Evolutionary conservation across 2,888 invertebrate genomes (phyloP), one percentile per base, ranked within the genome.

Genomic region (Chrysodeixis includens): DNA sequence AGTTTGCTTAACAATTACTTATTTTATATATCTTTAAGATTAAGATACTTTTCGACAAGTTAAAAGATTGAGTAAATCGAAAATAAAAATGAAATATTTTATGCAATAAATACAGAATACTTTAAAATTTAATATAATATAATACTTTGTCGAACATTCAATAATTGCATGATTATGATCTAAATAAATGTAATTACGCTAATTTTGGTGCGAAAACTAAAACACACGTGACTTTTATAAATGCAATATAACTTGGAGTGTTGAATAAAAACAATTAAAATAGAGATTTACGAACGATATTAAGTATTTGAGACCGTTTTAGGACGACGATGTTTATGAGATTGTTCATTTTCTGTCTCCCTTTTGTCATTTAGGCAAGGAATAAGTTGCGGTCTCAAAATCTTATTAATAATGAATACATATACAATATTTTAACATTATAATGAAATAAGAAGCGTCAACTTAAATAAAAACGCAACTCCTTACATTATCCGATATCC

Each of bases 141-240:
- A 84, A 84, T 84, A 84, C 82, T 85, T 75, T 71, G 40, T 73
- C 58, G 68, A 79, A 69, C 64, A 68, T 59, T 51, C 12, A 55
- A 67, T 72, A 74, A 66, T 75, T 56, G 70, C 71, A 62, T 58
- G 65, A 73, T 61, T 71, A 71, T 58, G n/a, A 71, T 62, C 76
- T 80, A 82, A 78, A 74, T 65, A 68, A 62, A 70, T 53, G 44
- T 58, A 53, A 68, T 70, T 81, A 82, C 60, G 63, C 77, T 78
- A 82, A 78, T 70, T 83, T 80, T 81, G 81, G 84, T 86, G 85
- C 79, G 20, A 18, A 74, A 80, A 81, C 73, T 66, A 77, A 78
- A 69, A 71, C 82, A 78, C 76, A 74, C 66, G 76, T 71, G 76
- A 68, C n/a, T 63, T 56, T 30, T 32, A 72, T 83, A 83, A 81